Conservation (phyloP, 2,888 invertebrate species). For the Ormyrus nitidulus region DNA sequence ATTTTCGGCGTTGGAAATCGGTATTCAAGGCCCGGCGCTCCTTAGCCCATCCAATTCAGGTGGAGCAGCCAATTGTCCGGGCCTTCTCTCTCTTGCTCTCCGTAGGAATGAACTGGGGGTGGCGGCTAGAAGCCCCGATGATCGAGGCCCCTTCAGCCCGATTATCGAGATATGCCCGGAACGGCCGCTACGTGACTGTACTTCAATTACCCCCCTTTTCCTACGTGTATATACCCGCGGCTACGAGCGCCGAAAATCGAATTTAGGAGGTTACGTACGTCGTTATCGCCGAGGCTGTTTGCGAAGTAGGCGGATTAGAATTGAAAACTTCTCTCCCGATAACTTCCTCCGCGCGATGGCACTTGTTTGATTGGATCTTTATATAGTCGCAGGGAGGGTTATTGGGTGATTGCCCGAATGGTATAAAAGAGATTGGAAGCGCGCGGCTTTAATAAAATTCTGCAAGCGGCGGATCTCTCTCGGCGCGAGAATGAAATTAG, state of each 20-base stretch:
- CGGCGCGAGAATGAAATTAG: not conserved
- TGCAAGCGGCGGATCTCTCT: not conserved
- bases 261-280: constrained; percentile 38
- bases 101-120: constrained; percentile 29
- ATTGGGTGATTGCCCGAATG: not conserved
- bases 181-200: constrained; percentile 50
- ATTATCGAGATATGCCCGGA: constrained; percentile 53
- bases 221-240: not conserved
- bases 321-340: constrained; percentile 38
- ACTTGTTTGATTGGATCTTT: constrained; percentile 46
- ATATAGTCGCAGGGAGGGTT: not conserved
- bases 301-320: constrained; percentile 32
- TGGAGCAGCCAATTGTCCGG: constrained; percentile 35
- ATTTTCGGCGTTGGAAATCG: constrained; percentile 31
- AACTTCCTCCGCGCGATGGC: not conserved
- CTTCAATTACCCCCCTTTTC: constrained; percentile 34
- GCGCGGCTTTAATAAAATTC: no score
- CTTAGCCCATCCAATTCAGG: constrained; percentile 46
- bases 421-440: not conserved
- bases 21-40: constrained; percentile 43
- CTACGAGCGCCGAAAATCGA: constrained; percentile 34
- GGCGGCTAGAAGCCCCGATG: constrained; percentile 9
- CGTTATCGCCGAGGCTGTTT: constrained; percentile 40
- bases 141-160: constrained; percentile 41
- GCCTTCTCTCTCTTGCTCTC: not conserved